phyloP scores from a whole-genome alignment of 2,113 vertebrate genomes.

The Larimichthys crocea region DNA sequence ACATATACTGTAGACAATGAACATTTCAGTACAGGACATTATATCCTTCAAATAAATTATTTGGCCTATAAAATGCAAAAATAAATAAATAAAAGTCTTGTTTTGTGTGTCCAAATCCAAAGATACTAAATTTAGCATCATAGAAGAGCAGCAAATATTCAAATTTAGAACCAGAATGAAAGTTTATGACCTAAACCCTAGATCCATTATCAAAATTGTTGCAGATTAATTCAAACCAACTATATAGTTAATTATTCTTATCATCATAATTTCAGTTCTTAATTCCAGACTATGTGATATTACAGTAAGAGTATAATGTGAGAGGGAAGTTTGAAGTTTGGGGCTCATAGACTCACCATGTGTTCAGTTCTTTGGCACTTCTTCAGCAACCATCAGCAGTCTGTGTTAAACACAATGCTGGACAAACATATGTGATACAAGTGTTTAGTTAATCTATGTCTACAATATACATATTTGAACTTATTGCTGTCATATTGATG shows the following conservation, averaged over 20 bases:
- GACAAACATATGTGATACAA: not conserved
- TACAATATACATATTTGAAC: not conserved
- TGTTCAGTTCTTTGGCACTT: conserved; percentile 78
- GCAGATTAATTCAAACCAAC: not conserved
- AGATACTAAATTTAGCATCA: not conserved
- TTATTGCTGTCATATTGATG: not conserved
- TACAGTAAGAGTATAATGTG: not conserved
- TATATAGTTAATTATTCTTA: not conserved
- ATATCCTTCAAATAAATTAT: not conserved
- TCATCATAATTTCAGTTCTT: not conserved
- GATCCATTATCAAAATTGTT: not conserved
- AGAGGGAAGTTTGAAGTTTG: not conserved
- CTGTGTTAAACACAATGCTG: conserved; percentile 46
- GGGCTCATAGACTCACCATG: conserved; percentile 82
- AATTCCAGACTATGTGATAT: not conserved
- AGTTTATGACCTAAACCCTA: not conserved
- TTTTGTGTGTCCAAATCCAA: not conserved
- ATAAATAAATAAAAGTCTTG: not conserved
- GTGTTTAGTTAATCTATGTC: conserved; percentile 7
- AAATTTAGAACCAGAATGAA: not conserved
- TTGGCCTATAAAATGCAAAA: not conserved
- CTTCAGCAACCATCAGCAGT: conserved; percentile 69
- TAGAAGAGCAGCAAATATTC: not conserved
- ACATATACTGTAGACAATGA: not conserved
- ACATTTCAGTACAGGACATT: not conserved